phyloP scores from a whole-genome alignment of 2,888 invertebrate species.

The Drosophila formosana region DNA sequence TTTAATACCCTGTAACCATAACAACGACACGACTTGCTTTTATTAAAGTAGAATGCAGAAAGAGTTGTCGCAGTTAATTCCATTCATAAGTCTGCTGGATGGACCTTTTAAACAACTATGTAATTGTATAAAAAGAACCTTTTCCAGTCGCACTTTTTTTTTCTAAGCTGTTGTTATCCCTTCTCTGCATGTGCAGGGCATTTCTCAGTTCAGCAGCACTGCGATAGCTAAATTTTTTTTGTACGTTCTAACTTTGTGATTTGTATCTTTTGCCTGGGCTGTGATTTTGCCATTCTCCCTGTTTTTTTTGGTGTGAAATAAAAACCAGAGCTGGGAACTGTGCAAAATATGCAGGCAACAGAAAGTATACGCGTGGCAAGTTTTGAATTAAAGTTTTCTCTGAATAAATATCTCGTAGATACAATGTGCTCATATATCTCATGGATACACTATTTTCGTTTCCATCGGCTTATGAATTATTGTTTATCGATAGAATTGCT shows the following conservation, averaged over 20 bases:
- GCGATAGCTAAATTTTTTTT: neutral
- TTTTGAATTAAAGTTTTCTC: constrained; percentile 9
- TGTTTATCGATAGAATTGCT: neutral
- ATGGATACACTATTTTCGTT: neutral
- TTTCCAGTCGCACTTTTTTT: neutral
- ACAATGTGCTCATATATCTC: neutral
- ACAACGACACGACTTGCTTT: neutral
- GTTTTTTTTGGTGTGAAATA: constrained; percentile 36
- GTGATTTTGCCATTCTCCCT: constrained; percentile 18
- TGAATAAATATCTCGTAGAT: neutral
- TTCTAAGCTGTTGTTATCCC: neutral
- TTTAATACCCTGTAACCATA: constrained; percentile 4
- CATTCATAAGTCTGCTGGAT: neutral
- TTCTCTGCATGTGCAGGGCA: neutral
- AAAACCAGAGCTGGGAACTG: constrained; percentile 32
- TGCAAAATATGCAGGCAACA: constrained; percentile 45
- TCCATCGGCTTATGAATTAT: neutral
- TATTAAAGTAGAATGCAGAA: too few relatives aligned
- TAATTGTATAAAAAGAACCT: neutral
- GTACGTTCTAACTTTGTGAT: constrained; percentile 36
- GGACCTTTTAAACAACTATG: neutral
- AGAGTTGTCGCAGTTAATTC: too few relatives aligned
- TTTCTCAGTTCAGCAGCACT: neutral
- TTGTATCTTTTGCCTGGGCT: constrained; percentile 33
- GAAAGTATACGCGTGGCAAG: constrained; percentile 9